Evolutionary conservation across 2,888 invertebrate species (phyloP), one percentile per base, ranked within the genome.

Genomic region (Endotricha flammealis): DNA sequence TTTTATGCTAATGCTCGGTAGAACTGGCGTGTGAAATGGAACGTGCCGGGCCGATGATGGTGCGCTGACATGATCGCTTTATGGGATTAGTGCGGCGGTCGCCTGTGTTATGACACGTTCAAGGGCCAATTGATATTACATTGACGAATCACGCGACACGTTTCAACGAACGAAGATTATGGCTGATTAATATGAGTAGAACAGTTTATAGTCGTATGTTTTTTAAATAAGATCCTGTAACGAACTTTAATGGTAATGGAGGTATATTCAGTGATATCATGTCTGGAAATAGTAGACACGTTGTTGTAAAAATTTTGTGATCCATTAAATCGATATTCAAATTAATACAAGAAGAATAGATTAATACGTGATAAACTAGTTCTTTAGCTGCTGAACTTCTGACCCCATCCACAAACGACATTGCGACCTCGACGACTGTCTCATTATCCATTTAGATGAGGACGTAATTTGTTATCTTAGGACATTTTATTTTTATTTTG

Each of bases 1-100:
- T 65, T 70, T 66, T 69, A 73, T 68, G 73, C 62, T 69, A 76
- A 79, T 78, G 53, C 59, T 44, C 46, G 47, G 44, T 50, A 48
- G 56, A 50, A 45, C 44, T 54, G 46, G 51, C 75, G 74, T 78
- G 77, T 73, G 74, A 79, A 78, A 69, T 64, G 63, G 69, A 70
- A 66, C 73, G 57, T 41, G 46, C 50, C 48, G 42, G 48, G 36
- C 20, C 16, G 27, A 32, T 37, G 36, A 39, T 7, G 6, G 27
- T 6, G 7, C n/a, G 12, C 23, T 35, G 35, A 35, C 39, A 31
- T 38, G 32, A 36, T 38, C 35, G 29, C 32, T 29, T 29, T 20
- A 32, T 27, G 33, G 39, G 39, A 42, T 42, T 42, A 39, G 29
- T 25, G 14, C 20, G 31, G 32, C 27, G 28, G 8, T 7, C 7